These are phyloP conservation scores for Aptenodytes patagonicus DNA, from an alignment of 2,113 vertebrate species.

Conservation along the genomic window DNA sequence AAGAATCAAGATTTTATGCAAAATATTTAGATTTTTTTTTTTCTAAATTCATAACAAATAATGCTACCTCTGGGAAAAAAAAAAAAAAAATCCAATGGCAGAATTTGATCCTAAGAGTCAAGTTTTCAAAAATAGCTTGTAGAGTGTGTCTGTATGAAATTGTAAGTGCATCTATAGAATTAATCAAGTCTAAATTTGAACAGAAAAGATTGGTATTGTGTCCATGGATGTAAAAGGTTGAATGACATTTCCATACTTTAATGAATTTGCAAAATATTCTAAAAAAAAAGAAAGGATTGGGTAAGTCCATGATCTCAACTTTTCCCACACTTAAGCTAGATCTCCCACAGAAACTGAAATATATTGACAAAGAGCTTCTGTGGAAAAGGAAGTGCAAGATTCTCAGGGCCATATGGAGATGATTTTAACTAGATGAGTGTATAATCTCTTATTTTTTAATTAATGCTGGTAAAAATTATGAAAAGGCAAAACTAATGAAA, in stretches of 20 bases:
- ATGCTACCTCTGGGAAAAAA: accelerated
- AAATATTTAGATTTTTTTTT: not conserved
- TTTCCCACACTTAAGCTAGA: not conserved
- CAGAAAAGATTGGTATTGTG: not conserved
- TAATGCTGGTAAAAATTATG: not conserved
- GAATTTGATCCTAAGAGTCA: not conserved
- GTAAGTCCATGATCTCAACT: not conserved
- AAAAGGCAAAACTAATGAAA: not conserved
- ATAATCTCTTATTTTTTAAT: not conserved
- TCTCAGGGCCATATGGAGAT: not conserved
- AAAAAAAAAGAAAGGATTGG: not conserved
- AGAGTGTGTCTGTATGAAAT: not conserved
- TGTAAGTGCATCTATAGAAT: not conserved
- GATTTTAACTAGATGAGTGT: not conserved
- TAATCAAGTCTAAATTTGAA: not conserved
- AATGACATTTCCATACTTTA: not conserved
- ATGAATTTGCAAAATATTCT: not conserved
- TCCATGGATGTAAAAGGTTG: not conserved
- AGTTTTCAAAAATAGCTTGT: not conserved
- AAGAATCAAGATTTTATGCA: not conserved
- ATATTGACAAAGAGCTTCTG: not conserved
- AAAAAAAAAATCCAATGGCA: not conserved
- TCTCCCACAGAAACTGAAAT: not conserved
- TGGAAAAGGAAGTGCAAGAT: not conserved
- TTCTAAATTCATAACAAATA: not conserved